Percentiles rank a stretch among this genome's conserved stretches.
These are phyloP conservation scores for Crossocerus cetratus DNA, from an alignment of 2,888 invertebrate genomes.

Conservation along the genomic window DNA sequence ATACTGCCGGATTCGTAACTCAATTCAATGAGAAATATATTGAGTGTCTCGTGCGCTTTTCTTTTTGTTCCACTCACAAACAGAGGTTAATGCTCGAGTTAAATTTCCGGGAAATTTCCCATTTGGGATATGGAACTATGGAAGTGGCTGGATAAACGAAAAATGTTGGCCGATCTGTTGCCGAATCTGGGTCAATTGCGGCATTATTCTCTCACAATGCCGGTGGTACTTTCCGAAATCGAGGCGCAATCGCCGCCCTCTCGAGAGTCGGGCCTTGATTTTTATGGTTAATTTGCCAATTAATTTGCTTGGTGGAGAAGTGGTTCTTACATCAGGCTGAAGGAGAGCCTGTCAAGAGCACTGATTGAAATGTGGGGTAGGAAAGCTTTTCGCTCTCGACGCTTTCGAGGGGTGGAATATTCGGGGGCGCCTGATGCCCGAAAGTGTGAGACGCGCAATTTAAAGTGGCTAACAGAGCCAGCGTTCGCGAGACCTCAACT, in stretches of 20 bases:
- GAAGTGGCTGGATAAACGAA: too few species aligned
- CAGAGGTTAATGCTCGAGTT: too few species aligned
- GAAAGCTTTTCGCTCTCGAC: slow-evolving; percentile 67
- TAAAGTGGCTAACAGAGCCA: slow-evolving; percentile 60
- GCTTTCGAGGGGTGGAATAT: slow-evolving; percentile 60
- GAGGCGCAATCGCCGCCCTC: slow-evolving; percentile 12
- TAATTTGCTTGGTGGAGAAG: slow-evolving; percentile 68
- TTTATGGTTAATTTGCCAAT: slow-evolving; percentile 72
- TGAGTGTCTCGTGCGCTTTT: too few species aligned
- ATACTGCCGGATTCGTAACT: too few species aligned
- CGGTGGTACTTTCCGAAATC: not conserved
- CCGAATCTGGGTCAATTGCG: too few species aligned
- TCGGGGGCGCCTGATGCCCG: slow-evolving; percentile 45
- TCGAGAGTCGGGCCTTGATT: slow-evolving; percentile 64
- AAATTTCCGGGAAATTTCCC: too few species aligned
- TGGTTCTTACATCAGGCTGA: slow-evolving; percentile 55
- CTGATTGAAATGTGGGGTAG: slow-evolving; percentile 75
- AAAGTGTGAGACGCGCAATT: slow-evolving; percentile 65
- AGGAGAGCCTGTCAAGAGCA: slow-evolving; percentile 70
- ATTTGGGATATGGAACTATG: too few species aligned
- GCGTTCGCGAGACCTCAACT: slow-evolving; percentile 8
- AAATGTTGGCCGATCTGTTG: too few species aligned
- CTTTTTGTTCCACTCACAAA: too few species aligned
- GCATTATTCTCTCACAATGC: not conserved
- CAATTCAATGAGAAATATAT: too few species aligned